Conservation (phyloP, 2,113 vertebrate species). For the Eurypyga helias region DNA sequence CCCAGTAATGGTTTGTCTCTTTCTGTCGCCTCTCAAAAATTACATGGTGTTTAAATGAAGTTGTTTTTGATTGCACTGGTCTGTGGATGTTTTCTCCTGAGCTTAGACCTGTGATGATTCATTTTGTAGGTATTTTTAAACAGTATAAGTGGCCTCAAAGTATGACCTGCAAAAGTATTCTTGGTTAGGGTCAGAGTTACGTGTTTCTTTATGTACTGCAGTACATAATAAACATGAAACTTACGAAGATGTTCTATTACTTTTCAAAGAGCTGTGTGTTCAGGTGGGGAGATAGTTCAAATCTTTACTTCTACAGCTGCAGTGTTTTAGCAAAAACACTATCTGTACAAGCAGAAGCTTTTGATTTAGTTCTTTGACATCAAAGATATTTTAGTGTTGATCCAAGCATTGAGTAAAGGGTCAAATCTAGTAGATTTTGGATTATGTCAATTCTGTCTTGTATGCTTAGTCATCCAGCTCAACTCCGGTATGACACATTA, state of each 20-base stretch:
- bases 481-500: background rate
- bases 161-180: background rate
- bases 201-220: background rate
- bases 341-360: background rate
- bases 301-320: background rate
- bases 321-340: background rate
- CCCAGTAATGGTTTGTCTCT: too few relatives aligned
- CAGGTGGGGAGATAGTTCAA: background rate
- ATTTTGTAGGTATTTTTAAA: background rate
- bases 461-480: background rate
- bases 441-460: background rate
- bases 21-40: background rate
- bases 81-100: background rate
- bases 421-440: background rate
- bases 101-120: background rate
- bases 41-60: background rate
- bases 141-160: background rate
- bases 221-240: background rate
- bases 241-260: background rate
- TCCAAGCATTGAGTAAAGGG: background rate
- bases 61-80: background rate
- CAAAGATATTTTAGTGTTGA: background rate
- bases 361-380: background rate
- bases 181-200: background rate
- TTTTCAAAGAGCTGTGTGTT: background rate